Base-by-base conservation (phyloP, 23 tunicate species). In the Corella eumyota region DNA sequence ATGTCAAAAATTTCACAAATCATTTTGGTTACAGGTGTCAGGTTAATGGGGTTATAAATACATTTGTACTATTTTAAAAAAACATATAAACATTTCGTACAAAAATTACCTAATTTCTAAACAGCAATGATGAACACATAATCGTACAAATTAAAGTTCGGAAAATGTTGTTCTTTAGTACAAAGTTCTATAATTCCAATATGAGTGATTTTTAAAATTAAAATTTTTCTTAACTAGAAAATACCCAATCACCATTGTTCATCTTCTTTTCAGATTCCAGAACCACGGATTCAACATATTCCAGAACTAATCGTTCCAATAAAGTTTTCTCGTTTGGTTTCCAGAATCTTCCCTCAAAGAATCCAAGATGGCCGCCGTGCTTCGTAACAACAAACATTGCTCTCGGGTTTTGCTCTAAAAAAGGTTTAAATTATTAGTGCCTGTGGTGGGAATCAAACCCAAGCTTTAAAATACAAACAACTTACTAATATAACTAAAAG, bases 361-460 rank as follows among this genome's bases (percentile, higher is more conserved):
- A 75, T 3, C 94, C 94, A 4, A 84, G 59, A 58, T 84, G 94
- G 20, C 94, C 94, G 4, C 94, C 94, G 36, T 66, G 80, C 46
- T 84, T 68, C 7, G 48, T 60, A 21, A 72, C 47, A 15, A 62
- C 78, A 57, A 84, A 84, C 56, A 84, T 34, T 17, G 83, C 83
- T 64, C n/a, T 30, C 0, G 32, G 13, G 17, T 5, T 23, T 23
- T 4, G 9, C n/a, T n/a, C n/a, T n/a, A n/a, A n/a, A n/a, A n/a
- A n/a, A n/a, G n/a, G n/a, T n/a, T n/a, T n/a, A n/a, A n/a, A n/a
- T n/a, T n/a, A n/a, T n/a, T n/a, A n/a, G n/a, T n/a, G n/a, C n/a
- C n/a, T n/a, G n/a, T n/a, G n/a, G n/a, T n/a, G n/a, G n/a, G n/a
- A n/a, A n/a, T n/a, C n/a, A n/a, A n/a, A n/a, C n/a, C n/a, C n/a